phyloP scores from a whole-genome alignment of 2,797 vertebrate species.

The Tenualosa thibaudeaui region DNA sequence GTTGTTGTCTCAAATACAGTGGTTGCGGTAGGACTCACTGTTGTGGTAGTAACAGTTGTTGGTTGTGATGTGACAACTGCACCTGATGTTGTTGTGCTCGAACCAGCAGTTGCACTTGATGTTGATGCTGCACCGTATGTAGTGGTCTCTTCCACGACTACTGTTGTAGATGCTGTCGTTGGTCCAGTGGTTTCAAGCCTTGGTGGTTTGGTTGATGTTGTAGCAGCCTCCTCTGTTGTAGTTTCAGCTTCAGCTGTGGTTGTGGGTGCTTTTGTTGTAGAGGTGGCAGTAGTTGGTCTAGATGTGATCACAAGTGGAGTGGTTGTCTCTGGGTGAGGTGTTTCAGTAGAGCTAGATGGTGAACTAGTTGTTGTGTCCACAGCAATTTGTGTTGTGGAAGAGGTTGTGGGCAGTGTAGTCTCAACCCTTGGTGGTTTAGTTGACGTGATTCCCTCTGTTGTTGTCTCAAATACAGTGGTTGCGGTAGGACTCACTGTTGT shows the following conservation, averaged over 20 bases:
- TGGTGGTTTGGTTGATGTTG: constrained; percentile 11
- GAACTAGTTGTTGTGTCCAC: too few relatives aligned
- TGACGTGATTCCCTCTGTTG: constrained; percentile 25
- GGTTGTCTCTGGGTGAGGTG: neutral
- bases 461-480: constrained; percentile 3
- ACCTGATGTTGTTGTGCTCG: too few relatives aligned
- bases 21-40: too few relatives aligned
- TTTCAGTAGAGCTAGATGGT: constrained; percentile 23
- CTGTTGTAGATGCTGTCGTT: too few relatives aligned
- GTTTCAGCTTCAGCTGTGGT: neutral
- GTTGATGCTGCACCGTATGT: too few relatives aligned
- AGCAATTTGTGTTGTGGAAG: neutral
- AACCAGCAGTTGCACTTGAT: too few relatives aligned
- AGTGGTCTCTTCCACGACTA: too few relatives aligned
- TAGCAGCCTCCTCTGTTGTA: neutral
- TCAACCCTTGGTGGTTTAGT: constrained; percentile 9
- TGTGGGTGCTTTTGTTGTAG: constrained; percentile 17
- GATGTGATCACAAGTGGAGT: constrained; percentile 16
- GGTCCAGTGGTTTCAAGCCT: neutral
- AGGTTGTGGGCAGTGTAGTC: neutral
- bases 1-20: too few relatives aligned
- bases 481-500: neutral
- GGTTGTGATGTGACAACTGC: too few relatives aligned
- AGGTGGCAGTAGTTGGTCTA: constrained; percentile 12
- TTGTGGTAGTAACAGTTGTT: too few relatives aligned